phyloP scores from a whole-genome alignment of 2,797 vertebrate species.

The Sparus aurata region DNA sequence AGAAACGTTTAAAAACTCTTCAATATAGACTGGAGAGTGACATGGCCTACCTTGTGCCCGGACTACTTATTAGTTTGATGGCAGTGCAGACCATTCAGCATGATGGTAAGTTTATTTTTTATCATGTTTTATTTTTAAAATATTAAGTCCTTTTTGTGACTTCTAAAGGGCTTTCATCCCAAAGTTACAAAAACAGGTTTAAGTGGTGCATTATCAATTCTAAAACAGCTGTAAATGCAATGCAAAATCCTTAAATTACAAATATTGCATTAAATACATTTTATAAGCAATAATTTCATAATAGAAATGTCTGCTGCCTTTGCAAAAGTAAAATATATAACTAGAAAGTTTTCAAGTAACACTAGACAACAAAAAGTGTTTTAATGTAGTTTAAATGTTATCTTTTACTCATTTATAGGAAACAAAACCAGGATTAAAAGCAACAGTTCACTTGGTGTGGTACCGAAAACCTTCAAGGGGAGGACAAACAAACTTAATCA shows the following conservation, averaged over 20 bases:
- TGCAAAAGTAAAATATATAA: neutral
- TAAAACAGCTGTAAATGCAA: neutral
- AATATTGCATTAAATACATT: neutral
- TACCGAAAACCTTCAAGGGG: slow-evolving; percentile 72
- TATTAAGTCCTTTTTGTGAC: neutral
- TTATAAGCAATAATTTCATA: neutral
- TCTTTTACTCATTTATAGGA: slow-evolving; percentile 57
- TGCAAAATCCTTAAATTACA: neutral
- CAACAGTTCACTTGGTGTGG: neutral
- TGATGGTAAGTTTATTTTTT: slow-evolving; percentile 61
- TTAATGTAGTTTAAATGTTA: neutral
- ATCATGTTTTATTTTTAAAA: neutral
- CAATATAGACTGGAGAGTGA: neutral
- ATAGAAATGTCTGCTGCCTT: neutral
- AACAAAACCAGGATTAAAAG: slow-evolving; percentile 23
- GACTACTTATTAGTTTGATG: slow-evolving; percentile 75
- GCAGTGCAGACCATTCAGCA: slow-evolving; percentile 65
- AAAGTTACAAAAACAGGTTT: slow-evolving; percentile 2
- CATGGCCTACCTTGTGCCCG: slow-evolving; percentile 70
- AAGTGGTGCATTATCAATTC: neutral
- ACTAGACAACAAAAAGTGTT: neutral
- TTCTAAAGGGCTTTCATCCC: neutral
- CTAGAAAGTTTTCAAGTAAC: neutral
- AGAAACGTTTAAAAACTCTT: neutral
- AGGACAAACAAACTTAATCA: neutral